These are phyloP conservation scores for Netelia virgata DNA, from an alignment of 2,888 invertebrate genomes.

Conservation along the genomic window DNA sequence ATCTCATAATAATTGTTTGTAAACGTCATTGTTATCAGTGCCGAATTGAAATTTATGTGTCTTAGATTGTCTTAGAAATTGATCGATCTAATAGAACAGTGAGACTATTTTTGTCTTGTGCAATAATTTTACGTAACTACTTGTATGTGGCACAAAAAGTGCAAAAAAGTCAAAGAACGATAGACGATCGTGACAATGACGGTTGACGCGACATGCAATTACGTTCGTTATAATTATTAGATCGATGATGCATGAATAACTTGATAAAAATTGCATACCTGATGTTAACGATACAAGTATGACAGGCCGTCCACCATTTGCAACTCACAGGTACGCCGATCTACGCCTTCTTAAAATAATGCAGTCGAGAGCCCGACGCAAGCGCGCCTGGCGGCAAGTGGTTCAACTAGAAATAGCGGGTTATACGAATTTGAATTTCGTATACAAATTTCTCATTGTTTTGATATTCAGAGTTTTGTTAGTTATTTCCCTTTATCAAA, in stretches of 20 bases:
- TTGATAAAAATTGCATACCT: constrained; percentile 77
- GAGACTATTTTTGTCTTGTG: constrained; percentile 79
- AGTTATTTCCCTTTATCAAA: not conserved
- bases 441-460: not conserved
- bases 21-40: constrained; percentile 16
- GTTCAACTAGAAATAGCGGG: constrained; percentile 29
- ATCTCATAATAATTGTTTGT: constrained; percentile 26
- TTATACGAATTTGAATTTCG: constrained; percentile 35
- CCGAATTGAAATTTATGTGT: not conserved
- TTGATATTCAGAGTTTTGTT: not conserved
- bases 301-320: constrained; percentile 84
- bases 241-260: constrained; percentile 19
- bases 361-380: constrained; percentile 61
- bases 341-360: constrained; percentile 73
- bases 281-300: constrained; percentile 83
- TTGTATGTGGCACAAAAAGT: constrained; percentile 47
- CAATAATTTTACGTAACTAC: constrained; percentile 79
- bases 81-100: constrained; percentile 69
- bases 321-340: constrained; percentile 78
- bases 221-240: constrained; percentile 36
- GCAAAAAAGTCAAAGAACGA: constrained; percentile 11
- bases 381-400: constrained; percentile 67
- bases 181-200: not conserved
- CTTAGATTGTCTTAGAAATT: not conserved
- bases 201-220: not conserved